phyloP scores from a whole-genome alignment of 2,888 invertebrate species.

The Aspidapion aeneum region DNA sequence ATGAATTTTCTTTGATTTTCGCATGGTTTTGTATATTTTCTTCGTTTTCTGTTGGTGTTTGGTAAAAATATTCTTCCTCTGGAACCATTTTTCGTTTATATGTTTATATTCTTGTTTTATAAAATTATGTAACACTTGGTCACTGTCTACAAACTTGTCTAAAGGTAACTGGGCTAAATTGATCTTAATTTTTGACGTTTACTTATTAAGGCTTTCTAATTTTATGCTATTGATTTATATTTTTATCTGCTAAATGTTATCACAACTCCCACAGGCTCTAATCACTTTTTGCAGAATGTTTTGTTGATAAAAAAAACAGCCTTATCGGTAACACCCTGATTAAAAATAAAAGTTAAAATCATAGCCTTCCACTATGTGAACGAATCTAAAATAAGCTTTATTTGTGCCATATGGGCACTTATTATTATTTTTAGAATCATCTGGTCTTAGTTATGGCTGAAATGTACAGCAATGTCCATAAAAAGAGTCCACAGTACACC shows the following conservation, averaged over 20 bases:
- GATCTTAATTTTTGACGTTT: background rate
- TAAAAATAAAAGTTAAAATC: background rate
- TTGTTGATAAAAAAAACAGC: background rate
- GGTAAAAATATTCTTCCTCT: background rate
- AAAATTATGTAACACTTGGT: too few species aligned
- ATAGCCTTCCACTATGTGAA: background rate
- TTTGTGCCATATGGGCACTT: background rate
- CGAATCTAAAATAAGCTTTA: background rate
- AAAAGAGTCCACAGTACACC: too few species aligned
- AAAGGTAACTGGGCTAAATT: background rate
- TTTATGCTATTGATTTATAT: background rate
- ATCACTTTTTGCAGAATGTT: background rate
- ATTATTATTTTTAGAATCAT: background rate
- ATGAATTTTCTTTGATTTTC: background rate
- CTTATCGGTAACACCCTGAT: background rate
- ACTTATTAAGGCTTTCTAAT: background rate
- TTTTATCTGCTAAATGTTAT: background rate
- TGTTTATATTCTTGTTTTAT: too few species aligned
- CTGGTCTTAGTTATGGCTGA: background rate
- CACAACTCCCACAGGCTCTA: background rate
- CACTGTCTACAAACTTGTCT: too few species aligned
- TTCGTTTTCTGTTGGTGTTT: background rate
- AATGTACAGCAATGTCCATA: background rate
- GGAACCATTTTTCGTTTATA: background rate
- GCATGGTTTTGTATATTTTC: background rate